Evolutionary conservation across 2,888 invertebrate genomes (phyloP), one percentile per base, ranked within the genome.

Genomic region (Steinernema carpocapsae): DNA sequence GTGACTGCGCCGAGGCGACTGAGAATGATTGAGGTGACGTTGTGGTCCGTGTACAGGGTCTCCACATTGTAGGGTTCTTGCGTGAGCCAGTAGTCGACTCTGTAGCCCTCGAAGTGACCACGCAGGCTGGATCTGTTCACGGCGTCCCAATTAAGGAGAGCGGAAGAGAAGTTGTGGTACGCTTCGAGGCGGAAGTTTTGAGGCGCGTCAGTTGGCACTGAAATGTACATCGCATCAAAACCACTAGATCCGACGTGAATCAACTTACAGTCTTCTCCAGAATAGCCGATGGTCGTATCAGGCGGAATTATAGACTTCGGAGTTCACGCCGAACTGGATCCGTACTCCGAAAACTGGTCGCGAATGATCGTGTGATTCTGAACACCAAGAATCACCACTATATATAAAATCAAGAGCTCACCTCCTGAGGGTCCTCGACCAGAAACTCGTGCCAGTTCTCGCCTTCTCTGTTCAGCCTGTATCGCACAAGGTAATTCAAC

Each of bases 31-130:
- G 64, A 64, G 1, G 64, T 64, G 17, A 17, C 32, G 26, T 64
- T 29, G 29, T 17, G 71, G 6, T 59, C 51, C 26, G 76, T 76
- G 32, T 72, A 42, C 7, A 73, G 45, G 32, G 46, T 56, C 51
- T 76, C 70, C 32, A 72, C 43, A 26, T 74, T 70, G 51, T 71
- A 73, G 7, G 80, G 80, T 22, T 78, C 71, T 7, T 76, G 78
- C 1, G 76, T 72, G 29, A 78, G 78, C 86, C 86, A 86, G 72
- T 83, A 84, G 70, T 82, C 83, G 17, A 85, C 90, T 88, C 94
- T 94, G 89, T 97, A 97, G 1, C 97, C 97, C 85, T 92, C 93
- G 89, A 97, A 94, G 88, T 94, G 93, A 6, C 97, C 87, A 52
- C 85, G 81, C 0, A 97, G 92, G 0, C 93, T 92, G 37, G 92